phyloP scores from a whole-genome alignment of 2,888 invertebrate genomes.

The Mythimna impura region DNA sequence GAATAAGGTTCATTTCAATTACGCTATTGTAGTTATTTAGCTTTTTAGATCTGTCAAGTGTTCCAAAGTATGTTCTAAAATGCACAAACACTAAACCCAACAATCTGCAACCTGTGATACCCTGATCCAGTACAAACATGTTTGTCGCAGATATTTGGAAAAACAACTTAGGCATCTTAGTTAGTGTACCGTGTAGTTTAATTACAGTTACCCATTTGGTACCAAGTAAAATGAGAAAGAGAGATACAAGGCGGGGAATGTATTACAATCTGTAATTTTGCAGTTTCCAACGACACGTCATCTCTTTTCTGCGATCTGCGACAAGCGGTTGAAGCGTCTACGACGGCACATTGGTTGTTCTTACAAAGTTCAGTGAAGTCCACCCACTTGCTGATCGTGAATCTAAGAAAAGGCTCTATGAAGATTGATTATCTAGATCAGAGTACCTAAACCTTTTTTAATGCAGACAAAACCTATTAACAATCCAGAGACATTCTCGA shows the following conservation, averaged over 20 bases:
- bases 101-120: background rate
- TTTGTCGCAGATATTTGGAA: constrained; percentile 3
- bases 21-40: background rate
- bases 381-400: constrained; percentile 3
- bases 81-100: background rate
- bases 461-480: background rate
- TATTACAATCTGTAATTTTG: constrained; percentile 46
- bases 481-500: background rate
- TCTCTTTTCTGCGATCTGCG: constrained; percentile 24
- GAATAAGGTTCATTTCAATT: background rate
- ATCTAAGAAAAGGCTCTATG: constrained; percentile 5
- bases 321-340: constrained; percentile 18
- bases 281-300: constrained; percentile 37
- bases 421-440: constrained; percentile 21
- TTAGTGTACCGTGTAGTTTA: background rate
- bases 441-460: background rate
- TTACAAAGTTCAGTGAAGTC: constrained; percentile 8
- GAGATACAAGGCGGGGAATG: constrained; percentile 9
- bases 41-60: background rate
- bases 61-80: background rate
- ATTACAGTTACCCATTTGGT: background rate
- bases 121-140: background rate
- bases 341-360: constrained; percentile 11
- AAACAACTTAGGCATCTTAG: background rate
- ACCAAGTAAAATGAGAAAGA: background rate